Evolutionary conservation across 1,140 invertebrate species (phyloP), one percentile per base, ranked within the genome.

Genomic region (Brachystomella parvula): DNA sequence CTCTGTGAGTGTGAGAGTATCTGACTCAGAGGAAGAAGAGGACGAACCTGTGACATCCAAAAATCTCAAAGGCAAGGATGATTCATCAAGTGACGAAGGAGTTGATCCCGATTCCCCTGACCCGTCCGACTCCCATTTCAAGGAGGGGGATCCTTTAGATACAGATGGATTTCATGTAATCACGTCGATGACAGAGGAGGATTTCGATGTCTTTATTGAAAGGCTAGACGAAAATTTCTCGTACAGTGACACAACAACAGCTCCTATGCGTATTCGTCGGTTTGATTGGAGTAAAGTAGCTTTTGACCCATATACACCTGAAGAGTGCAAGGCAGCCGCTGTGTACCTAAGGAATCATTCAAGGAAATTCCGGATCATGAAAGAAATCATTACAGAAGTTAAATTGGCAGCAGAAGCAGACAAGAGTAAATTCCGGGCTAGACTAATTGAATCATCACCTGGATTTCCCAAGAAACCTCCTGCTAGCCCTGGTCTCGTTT

Each of bases 301-400:
- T 6, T 71, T 71, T 63, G 61, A 26, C 3, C 28, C 6, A 12
- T 71, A 33, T 31, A 53, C 39, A n/a, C 21, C 56, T 0, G n/a
- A 56, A 12, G 49, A 68, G 30, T 71, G 70, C 44, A 29, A 29
- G n/a, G n/a, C 26, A 0, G 61, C 58, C 3, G 68, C 66, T 66
- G 3, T 30, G 2, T 63, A 28, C 30, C 17, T 71, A 61, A 63
- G 56, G 30, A 44, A 19, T 2, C 29, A 53, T n/a, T 60, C 66
- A 0, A 35, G 70, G 39, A 68, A 61, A 29, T 71, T 39, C 53
- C 32, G 70, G n/a, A 68, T 68, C 28, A 66, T 71, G 70, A 15
- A 2, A 17, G 70, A 71, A 58, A 17, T 71, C 3, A 44, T 71
- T 2, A n/a, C 59, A 6, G 70, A 71, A 61, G 26, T 71, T 0